phyloP scores from a whole-genome alignment of 2,888 invertebrate species.

The Brachypalpus laphriformis region DNA sequence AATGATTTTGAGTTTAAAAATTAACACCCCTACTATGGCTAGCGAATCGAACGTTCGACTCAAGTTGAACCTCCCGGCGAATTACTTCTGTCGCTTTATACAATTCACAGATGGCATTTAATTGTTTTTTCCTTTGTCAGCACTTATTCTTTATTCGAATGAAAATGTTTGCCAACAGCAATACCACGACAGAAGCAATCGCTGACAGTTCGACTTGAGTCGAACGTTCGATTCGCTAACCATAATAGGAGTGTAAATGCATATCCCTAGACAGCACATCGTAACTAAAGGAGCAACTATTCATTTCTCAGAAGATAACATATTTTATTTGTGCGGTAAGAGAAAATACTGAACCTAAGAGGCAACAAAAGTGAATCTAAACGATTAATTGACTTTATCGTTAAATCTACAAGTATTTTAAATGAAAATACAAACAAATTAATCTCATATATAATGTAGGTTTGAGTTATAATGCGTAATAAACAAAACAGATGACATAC shows the following conservation, averaged over 20 bases:
- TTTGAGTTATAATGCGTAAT: conserved; percentile 30
- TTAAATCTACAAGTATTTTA: conserved; percentile 12
- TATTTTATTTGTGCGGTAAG: conserved; percentile 21
- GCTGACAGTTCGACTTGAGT: no score
- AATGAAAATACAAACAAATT: conserved; percentile 9
- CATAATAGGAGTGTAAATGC: no score
- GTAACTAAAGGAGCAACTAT: conserved; percentile 8
- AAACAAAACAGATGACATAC: conserved; percentile 28
- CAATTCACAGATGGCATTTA: no score
- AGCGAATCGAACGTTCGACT: no score
- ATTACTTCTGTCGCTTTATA: no score
- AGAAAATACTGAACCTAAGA: background rate
- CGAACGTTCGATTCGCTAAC: no score
- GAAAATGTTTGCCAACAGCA: no score
- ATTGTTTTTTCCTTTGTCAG: no score
- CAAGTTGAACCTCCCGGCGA: no score
- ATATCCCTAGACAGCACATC: conserved; percentile 1
- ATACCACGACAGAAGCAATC: no score
- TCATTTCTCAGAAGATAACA: background rate
- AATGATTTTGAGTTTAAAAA: conserved; percentile 13
- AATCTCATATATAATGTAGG: conserved; percentile 2
- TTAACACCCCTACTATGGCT: no score
- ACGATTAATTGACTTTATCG: conserved; percentile 22
- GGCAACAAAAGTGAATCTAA: background rate
- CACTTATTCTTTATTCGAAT: no score